phyloP scores from a whole-genome alignment of 2,888 invertebrate genomes.

The Ditula angustiorana region DNA sequence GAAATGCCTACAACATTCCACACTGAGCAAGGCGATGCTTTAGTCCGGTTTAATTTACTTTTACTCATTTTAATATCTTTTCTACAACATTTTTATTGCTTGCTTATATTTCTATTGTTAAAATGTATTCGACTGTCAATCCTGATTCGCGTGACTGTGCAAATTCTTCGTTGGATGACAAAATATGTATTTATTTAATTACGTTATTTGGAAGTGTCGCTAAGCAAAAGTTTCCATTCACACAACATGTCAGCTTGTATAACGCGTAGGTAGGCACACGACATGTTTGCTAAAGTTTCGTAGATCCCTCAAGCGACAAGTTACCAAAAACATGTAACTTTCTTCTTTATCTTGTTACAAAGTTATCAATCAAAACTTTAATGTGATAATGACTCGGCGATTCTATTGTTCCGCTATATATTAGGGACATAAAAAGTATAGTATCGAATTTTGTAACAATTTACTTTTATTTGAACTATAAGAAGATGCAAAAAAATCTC shows the following conservation, averaged over 20 bases:
- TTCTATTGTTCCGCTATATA: background rate
- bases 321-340: conserved; percentile 20
- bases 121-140: too few relatives aligned
- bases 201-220: background rate
- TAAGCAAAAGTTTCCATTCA: conserved; percentile 7
- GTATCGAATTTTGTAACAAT: too few relatives aligned
- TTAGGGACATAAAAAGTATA: background rate
- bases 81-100: too few relatives aligned
- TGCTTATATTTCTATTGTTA: too few relatives aligned
- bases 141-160: too few relatives aligned
- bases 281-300: conserved; percentile 2
- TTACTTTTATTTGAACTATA: too few relatives aligned
- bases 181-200: background rate
- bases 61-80: too few relatives aligned
- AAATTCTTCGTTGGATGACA: background rate
- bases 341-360: conserved; percentile 21
- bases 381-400: conserved; percentile 16
- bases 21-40: too few relatives aligned
- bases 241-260: background rate
- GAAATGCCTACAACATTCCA: too few relatives aligned
- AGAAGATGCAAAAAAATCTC: too few relatives aligned
- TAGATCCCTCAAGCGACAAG: conserved; percentile 19
- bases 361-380: conserved; percentile 40
- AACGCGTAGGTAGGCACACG: background rate
- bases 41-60: too few relatives aligned